Percentiles rank a stretch among this genome's conserved stretches.
Conservation (phyloP, 1,140 invertebrate species). For the Homalodisca vitripennis region DNA sequence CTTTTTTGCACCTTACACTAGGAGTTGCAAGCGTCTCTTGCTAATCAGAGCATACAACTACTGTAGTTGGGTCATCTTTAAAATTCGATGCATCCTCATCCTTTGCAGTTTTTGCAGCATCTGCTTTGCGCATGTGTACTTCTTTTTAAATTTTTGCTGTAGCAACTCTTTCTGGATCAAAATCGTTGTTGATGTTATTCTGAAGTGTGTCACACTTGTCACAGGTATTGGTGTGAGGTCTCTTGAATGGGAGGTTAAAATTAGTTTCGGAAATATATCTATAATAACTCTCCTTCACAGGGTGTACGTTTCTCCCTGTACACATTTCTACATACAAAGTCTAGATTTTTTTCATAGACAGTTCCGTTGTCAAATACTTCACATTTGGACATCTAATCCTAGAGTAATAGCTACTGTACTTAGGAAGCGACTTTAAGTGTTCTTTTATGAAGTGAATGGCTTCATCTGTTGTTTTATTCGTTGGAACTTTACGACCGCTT, state of each 20-base stretch:
- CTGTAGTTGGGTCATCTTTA: not conserved
- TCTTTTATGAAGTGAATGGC: not conserved
- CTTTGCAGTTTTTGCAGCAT: slow-evolving; percentile 10
- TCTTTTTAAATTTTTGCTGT: not conserved
- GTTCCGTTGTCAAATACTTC: not conserved
- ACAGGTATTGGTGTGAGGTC: not conserved
- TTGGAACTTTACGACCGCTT: not conserved
- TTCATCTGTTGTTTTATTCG: not conserved
- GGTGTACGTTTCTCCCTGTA: not conserved
- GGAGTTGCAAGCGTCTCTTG: slow-evolving; percentile 33
- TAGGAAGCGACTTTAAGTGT: not conserved
- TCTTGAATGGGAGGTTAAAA: not conserved
- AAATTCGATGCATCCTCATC: not conserved
- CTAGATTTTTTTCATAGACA: not conserved
- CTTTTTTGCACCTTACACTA: slow-evolving; percentile 17
- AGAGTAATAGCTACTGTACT: not conserved
- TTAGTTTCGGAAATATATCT: not conserved
- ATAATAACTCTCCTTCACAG: not conserved
- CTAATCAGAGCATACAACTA: slow-evolving; percentile 28
- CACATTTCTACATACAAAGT: not conserved
- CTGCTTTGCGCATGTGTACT: slow-evolving; percentile 18
- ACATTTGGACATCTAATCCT: not conserved
- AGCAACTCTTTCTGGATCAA: too few relatives aligned
- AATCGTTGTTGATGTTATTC: not conserved
- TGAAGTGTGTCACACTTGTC: slow-evolving; percentile 13